Evolutionary conservation across 1,140 invertebrate genomes (phyloP), one percentile per base, ranked within the genome.

Genomic region (Manduca sexta): DNA sequence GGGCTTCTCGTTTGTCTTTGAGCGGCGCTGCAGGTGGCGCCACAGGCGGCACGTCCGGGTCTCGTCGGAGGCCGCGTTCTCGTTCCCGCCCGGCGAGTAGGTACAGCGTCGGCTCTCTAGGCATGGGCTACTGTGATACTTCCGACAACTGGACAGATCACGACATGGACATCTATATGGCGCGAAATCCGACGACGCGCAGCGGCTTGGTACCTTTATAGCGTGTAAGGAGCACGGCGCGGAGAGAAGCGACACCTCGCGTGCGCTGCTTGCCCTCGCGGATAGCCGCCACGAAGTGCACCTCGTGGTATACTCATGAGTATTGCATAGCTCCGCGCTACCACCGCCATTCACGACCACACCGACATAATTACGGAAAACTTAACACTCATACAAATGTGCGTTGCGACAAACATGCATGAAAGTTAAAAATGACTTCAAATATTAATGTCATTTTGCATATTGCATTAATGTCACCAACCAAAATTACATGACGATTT

Each of bases 81-180:
- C 83, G 91, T 60, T 91, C 91, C 29, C 74, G 89, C 30, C 88
- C 89, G 0, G 86, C 87, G 46, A 89, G 88, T 64, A 74, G 85
- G 49, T 86, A 86, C 56, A 81, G 77, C 54, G 73, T 82, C 34
- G 92, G 94, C 63, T 95, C 93, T 4, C 86, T 95, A 37, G 94
- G 94, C 60, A 92, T 94, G 81, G 81, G 80, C 51, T 95, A 94
- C 74, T 92, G 92, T 71, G 95, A 96, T 69, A 95, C 93, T 66
- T 92, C 93, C 31, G 93, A 96, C 74, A 96, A 96, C 74, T 97
- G 95, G 95, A 97, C 95, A 43, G 96, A 97, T 80, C 95, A 97
- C 74, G 95, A 97, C 74, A 95, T 97, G 92, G 95, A 97, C 60
- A 96, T 97, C 65, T 97, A 97, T 83, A 95, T 96, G 91, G 92